Evolutionary conservation across 2,888 invertebrate species (phyloP), one percentile per base, ranked within the genome.

Genomic region (Iselma pallidipennis): DNA sequence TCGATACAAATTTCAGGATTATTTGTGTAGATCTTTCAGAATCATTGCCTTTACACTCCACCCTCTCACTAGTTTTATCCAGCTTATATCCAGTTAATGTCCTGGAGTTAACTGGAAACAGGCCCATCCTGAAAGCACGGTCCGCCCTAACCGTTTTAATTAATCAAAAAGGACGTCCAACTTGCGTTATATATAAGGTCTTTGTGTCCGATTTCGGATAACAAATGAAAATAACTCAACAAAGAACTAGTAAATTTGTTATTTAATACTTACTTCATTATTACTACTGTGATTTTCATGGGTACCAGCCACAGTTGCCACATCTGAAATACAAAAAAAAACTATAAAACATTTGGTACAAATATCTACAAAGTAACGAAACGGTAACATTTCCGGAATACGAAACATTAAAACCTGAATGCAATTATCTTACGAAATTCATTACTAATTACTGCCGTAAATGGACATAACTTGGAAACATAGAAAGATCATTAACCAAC

Each of bases 61-160:
- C 29, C 29, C 10, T 10, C 2, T 10, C n/a, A 2, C 10, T 19
- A 42, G 19, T 42, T 42, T 9, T 42, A 42, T 19, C 6, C 2
- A 37, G 7, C 7, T 37, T 14, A 19, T 51, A 28, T 51, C 19
- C 3, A 51, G 28, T 51, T 51, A 51, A 51, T 51, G 28, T 28
- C 5, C 10, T 10, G 16, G 23, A 28, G n/a, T 51, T 28, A 28
- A 51, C 10, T 51, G 16, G 14, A 51, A 28, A 29, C 16, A 25
- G n/a, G 4, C 42, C 42, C 16, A 2, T 3, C n/a, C 42, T 37
- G 42, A 37, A 37, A 37, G 16, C 7, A 19, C 26, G n/a, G 26
- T 26, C 50, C 28, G 9, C 16, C 49, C 28, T 26, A 26, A 26
- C 49, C 7, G 50, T 51, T 51, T 51, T 51, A 51, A 51, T 51